These are phyloP conservation scores for Antennarius maculatus DNA, from an alignment of 2,797 vertebrate species.

Conservation along the genomic window DNA sequence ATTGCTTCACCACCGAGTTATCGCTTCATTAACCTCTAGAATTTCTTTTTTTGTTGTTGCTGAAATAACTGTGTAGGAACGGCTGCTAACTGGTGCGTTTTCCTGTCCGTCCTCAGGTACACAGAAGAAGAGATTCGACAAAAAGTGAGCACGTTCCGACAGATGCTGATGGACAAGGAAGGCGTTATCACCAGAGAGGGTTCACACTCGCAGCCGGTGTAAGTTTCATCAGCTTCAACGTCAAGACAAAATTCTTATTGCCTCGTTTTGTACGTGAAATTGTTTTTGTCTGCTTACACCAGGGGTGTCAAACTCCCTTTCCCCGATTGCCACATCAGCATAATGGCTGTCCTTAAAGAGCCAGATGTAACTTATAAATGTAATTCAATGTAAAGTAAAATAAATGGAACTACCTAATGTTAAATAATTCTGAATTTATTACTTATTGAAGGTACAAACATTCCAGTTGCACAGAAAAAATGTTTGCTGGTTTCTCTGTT, in stretches of 20 bases:
- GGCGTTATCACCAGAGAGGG: constrained; percentile 95
- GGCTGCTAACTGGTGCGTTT: constrained; percentile 28
- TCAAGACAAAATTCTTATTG: neutral
- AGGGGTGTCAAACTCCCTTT: no score
- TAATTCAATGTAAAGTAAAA: no score
- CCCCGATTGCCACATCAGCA: no score
- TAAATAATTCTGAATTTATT: no score
- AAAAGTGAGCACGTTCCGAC: constrained; percentile 97
- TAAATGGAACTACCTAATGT: no score
- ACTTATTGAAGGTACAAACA: no score
- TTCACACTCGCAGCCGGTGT: constrained; percentile 88
- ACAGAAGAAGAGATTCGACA: constrained; percentile 95
- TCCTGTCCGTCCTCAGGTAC: constrained; percentile 82
- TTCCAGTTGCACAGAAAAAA: no score
- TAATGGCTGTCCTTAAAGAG: no score
- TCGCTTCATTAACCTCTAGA: neutral
- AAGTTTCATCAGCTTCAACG: constrained; percentile 67
- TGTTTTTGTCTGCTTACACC: neutral
- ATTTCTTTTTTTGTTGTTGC: neutral
- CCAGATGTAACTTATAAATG: no score
- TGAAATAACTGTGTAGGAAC: neutral
- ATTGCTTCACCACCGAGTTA: no score
- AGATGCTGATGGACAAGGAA: constrained; percentile 99
- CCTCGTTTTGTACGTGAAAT: neutral
- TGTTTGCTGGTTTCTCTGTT: no score